These are phyloP conservation scores for Laothoe populi DNA, from an alignment of 2,888 invertebrate genomes.

Conservation along the genomic window DNA sequence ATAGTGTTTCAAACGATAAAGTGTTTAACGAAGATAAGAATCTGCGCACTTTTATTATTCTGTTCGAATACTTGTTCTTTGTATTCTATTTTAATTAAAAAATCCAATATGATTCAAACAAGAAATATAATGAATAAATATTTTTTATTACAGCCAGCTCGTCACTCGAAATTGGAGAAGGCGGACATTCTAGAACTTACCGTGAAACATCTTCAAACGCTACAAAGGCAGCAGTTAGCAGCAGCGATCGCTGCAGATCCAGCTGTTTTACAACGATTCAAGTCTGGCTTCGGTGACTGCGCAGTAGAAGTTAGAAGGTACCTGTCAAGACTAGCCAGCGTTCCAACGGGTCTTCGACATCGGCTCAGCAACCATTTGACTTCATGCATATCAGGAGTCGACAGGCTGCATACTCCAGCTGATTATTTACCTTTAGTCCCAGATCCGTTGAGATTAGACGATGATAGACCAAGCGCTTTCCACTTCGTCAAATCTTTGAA, in stretches of 20 bases:
- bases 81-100: neutral
- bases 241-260: conserved; percentile 94
- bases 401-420: conserved; percentile 57
- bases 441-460: conserved; percentile 75
- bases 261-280: conserved; percentile 92
- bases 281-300: conserved; percentile 95
- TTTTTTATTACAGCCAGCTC: conserved; percentile 89
- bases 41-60: neutral
- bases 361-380: conserved; percentile 87
- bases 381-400: conserved; percentile 86
- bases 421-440: conserved; percentile 85
- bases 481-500: conserved; percentile 71
- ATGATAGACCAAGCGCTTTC: conserved; percentile 75
- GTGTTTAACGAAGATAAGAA: neutral
- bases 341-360: conserved; percentile 84
- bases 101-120: conserved; percentile 37
- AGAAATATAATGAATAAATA: conserved; percentile 26
- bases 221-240: conserved; percentile 94
- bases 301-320: conserved; percentile 92
- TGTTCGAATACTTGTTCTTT: neutral
- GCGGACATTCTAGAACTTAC: conserved; percentile 98
- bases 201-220: conserved; percentile 94
- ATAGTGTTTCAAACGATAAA: too few species aligned
- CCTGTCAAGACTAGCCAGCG: conserved; percentile 87
- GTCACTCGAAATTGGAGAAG: conserved; percentile 97